Conservation (phyloP, 30 jellyfish, hydroid and myxozoan genomes). For the Aurelia aurita region DNA sequence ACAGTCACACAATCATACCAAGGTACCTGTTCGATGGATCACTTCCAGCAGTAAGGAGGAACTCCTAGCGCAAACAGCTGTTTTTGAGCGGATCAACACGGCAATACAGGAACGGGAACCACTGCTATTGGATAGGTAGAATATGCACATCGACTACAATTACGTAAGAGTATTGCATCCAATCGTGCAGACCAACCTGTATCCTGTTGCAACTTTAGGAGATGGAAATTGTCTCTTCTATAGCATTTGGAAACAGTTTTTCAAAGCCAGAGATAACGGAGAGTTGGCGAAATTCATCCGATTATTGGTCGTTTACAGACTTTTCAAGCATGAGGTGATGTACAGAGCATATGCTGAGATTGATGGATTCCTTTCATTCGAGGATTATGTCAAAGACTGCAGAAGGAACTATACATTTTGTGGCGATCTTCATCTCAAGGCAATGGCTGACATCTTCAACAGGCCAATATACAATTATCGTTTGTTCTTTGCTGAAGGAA, state of each 20-base stretch:
- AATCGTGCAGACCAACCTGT: not conserved
- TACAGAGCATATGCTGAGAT: not conserved
- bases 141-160: not conserved
- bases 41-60: not conserved
- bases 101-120: not conserved
- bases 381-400: not conserved
- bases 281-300: not conserved
- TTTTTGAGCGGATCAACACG: not conserved
- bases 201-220: not conserved
- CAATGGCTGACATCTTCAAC: not conserved
- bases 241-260: slow-evolving; percentile 23
- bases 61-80: not conserved
- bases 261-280: not conserved
- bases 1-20: no score
- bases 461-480: not conserved
- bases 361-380: not conserved
- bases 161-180: slow-evolving; percentile 1
- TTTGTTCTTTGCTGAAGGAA: not conserved
- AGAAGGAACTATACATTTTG: not conserved
- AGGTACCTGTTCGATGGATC: no score
- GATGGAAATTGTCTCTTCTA: slow-evolving; percentile 15
- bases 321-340: not conserved
- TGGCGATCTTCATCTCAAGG: not conserved
- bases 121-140: not conserved
- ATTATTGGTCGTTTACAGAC: not conserved